phyloP scores from a whole-genome alignment of 2,113 vertebrate species.

The Rattus norvegicus region GRCr8 NC_086029.1:36884501-36885000 shows the following conservation, averaged over 20 bases:
- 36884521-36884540: not conserved
- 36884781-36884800: not conserved
- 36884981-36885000: not conserved
- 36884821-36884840: not conserved
- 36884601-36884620: not conserved
- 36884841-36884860: not conserved
- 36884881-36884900: not conserved
- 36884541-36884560: not conserved
- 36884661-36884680: not conserved
- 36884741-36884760: not conserved
- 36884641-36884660: not conserved
- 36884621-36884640: not conserved
- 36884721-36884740: not conserved
- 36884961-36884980: not conserved
- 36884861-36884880: not conserved
- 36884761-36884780: not conserved
- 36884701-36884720: not conserved
- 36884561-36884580: not conserved
- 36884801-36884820: constrained; percentile 16
- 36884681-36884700: not conserved
- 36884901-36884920: not conserved
- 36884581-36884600: not conserved
- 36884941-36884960: not conserved
- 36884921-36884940: not conserved
- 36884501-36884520: not conserved